phyloP scores from a whole-genome alignment of 2,888 invertebrate genomes.

The Trissonchulus sp. region DNA sequence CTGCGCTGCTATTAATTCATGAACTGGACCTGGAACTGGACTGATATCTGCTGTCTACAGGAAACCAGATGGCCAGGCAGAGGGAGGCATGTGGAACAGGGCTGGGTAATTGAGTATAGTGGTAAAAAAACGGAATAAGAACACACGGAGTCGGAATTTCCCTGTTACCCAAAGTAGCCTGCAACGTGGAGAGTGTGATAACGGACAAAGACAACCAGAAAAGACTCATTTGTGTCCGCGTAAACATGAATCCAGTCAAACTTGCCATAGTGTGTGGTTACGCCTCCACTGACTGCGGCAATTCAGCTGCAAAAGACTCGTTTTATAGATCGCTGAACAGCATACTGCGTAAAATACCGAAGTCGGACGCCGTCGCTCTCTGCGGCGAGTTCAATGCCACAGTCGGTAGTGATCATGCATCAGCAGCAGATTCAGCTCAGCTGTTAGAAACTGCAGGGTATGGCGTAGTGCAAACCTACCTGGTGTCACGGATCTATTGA shows the following conservation, averaged over 20 bases:
- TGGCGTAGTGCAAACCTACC: background rate
- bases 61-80: background rate
- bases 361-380: background rate
- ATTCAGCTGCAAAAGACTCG: background rate
- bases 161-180: background rate
- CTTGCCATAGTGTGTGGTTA: background rate
- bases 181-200: background rate
- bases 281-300: background rate
- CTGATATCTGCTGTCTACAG: conserved; percentile 1
- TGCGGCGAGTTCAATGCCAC: background rate
- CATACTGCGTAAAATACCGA: background rate
- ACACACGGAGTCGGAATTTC: background rate
- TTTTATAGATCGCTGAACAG: background rate
- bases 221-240: background rate
- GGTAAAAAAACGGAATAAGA: background rate
- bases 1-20: background rate
- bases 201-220: background rate
- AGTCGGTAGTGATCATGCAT: background rate
- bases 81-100: background rate
- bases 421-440: background rate
- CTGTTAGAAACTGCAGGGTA: background rate
- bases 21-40: background rate
- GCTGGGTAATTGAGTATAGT: background rate
- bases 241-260: background rate
- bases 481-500: background rate